These are phyloP conservation scores for Leptoteleia sp. DNA, from an alignment of 1,140 invertebrate genomes.

Conservation along the genomic window DNA sequence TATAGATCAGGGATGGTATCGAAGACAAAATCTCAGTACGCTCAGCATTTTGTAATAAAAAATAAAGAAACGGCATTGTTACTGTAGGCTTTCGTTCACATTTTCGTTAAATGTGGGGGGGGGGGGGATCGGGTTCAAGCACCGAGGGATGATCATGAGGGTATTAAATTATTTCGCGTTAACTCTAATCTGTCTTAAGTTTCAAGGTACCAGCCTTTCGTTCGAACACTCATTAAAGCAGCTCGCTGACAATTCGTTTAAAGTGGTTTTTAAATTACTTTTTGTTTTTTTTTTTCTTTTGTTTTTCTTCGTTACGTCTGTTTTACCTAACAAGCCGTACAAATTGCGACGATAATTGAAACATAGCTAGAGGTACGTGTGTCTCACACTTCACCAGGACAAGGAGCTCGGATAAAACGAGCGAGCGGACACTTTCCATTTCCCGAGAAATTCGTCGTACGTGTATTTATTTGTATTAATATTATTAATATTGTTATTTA, in stretches of 20 bases:
- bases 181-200: conserved; percentile 42
- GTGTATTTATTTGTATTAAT: conserved; percentile 44
- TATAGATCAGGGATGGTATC: too few relatives aligned
- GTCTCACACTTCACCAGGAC: conserved; percentile 62
- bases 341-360: conserved; percentile 65
- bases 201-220: conserved; percentile 68
- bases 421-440: conserved; percentile 63
- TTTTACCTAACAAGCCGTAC: conserved; percentile 65
- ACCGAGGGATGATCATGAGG: conserved; percentile 37
- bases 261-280: conserved; percentile 18
- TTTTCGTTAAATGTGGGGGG: conserved; percentile 15
- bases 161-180: conserved; percentile 23
- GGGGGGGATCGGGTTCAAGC: conserved; percentile 14
- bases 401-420: conserved; percentile 68
- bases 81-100: too few relatives aligned
- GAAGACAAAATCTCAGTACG: too few relatives aligned
- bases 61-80: too few relatives aligned
- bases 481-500: conserved; percentile 45
- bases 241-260: conserved; percentile 54
- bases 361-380: conserved; percentile 60
- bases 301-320: conserved; percentile 21
- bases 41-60: too few relatives aligned
- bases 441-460: conserved; percentile 62
- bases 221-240: conserved; percentile 55
- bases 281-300: neutral